Evolutionary conservation across 2,888 invertebrate genomes (phyloP).

Genomic region (Lasius platythorax): DNA sequence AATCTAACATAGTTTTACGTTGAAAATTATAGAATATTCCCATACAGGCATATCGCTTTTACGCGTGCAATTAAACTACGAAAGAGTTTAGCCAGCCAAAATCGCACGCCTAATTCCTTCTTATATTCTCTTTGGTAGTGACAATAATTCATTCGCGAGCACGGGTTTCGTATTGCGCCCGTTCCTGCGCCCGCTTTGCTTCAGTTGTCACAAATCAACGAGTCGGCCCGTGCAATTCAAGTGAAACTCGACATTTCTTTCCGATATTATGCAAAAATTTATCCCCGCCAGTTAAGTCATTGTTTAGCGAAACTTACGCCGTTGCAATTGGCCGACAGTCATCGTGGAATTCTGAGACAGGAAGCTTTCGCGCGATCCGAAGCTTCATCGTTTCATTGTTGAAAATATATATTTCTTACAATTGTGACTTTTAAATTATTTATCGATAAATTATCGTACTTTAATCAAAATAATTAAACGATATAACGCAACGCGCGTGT

Average conservation of each 20-base stretch:
- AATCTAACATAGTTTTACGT: slow-evolving; percentile 2
- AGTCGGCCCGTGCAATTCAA: slow-evolving; percentile 80
- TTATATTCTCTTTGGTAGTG: slow-evolving; percentile 1
- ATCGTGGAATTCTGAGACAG: slow-evolving; percentile 46
- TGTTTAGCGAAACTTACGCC: slow-evolving; percentile 76
- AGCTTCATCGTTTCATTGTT: background rate
- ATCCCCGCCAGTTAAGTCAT: slow-evolving; percentile 76
- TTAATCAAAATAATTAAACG: background rate
- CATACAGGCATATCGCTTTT: slow-evolving; percentile 20
- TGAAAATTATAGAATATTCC: background rate
- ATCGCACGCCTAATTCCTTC: slow-evolving; percentile 16
- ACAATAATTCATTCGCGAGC: slow-evolving; percentile 9
- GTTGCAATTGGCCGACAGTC: slow-evolving; percentile 57
- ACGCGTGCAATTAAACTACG: slow-evolving; percentile 56
- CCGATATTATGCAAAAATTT: slow-evolving; percentile 83
- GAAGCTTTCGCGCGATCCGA: slow-evolving; percentile 32
- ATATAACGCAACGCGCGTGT: background rate
- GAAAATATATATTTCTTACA: background rate
- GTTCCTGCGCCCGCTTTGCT: slow-evolving; percentile 75
- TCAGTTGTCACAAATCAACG: slow-evolving; percentile 84
- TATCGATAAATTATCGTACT: background rate
- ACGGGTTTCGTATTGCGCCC: slow-evolving; percentile 35
- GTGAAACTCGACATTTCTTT: slow-evolving; percentile 83
- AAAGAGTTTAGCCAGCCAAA: slow-evolving; percentile 1
- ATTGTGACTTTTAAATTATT: background rate